Conservation (phyloP, 2,888 invertebrate genomes). For the Argynnis bischoffii region DNA sequence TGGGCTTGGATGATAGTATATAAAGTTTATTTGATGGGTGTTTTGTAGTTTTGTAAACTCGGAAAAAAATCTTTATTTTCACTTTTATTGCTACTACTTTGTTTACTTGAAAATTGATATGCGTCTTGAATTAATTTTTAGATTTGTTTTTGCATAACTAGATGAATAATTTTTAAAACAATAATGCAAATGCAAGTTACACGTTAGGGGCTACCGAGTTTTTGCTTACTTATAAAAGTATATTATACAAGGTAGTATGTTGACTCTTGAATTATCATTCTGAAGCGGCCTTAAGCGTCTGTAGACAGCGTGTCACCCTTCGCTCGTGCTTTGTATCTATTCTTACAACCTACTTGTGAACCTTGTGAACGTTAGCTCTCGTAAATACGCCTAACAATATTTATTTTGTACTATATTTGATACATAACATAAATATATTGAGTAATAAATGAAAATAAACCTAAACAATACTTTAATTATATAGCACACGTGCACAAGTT, state of each 20-base stretch:
- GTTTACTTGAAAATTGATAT: too few species aligned
- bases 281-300: conserved; percentile 13
- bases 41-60: too few species aligned
- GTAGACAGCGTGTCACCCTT: conserved; percentile 33
- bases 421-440: too few species aligned
- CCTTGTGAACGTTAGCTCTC: too few species aligned
- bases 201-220: background rate
- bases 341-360: background rate
- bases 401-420: too few species aligned
- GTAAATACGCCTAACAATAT: too few species aligned
- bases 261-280: background rate
- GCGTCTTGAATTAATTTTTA: too few species aligned
- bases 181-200: too few species aligned
- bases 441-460: background rate
- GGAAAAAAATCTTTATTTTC: too few species aligned
- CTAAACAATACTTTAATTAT: conserved; percentile 13
- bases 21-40: background rate
- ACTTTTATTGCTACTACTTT: too few species aligned
- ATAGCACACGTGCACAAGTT: conserved; percentile 44
- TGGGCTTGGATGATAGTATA: background rate
- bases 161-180: too few species aligned
- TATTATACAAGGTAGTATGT: background rate
- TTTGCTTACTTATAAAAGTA: background rate
- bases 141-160: too few species aligned
- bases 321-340: conserved; percentile 7